A percentile compares a stretch with the other conserved stretches of the same genome.
phyloP scores from a whole-genome alignment of 2,113 vertebrate species.

The Festucalex cinctus region DNA sequence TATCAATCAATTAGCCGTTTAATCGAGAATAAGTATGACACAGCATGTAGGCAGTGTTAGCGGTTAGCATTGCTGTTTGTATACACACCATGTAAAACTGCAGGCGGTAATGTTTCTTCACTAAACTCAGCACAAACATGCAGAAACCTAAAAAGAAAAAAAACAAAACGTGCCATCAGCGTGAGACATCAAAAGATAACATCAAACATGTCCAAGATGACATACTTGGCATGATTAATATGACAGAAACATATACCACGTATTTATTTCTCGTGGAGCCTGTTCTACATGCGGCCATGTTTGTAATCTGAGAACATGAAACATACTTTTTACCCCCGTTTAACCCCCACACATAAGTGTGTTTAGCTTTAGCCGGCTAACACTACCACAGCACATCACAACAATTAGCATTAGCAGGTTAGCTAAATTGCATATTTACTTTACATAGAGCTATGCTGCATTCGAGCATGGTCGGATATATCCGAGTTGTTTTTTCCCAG shows the following conservation, averaged over 20 bases:
- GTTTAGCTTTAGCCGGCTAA: background rate
- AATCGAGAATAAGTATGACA: background rate
- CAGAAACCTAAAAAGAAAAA: constrained; percentile 93
- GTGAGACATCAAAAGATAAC: background rate
- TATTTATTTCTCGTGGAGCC: background rate
- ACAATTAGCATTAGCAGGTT: background rate
- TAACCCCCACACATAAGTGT: too few relatives aligned
- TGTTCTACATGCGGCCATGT: background rate
- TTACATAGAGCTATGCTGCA: too few relatives aligned
- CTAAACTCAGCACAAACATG: constrained; percentile 99
- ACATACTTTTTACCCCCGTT: background rate
- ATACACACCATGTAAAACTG: constrained; percentile 99
- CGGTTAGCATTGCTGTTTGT: constrained; percentile 42
- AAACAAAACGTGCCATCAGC: constrained; percentile 75
- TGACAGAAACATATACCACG: background rate
- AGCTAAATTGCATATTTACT: too few relatives aligned
- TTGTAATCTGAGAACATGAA: background rate
- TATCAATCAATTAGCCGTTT: background rate
- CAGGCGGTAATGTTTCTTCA: constrained; percentile 99
- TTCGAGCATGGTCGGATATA: too few relatives aligned
- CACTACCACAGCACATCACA: background rate
- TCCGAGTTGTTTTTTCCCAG: too few relatives aligned
- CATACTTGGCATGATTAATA: background rate
- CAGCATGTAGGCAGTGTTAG: background rate
- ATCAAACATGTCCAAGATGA: background rate